Evolutionary conservation across 2,113 vertebrate genomes (phyloP), one percentile per base, ranked within the genome.

Genomic region (Tricholaema leucomelas): DNA sequence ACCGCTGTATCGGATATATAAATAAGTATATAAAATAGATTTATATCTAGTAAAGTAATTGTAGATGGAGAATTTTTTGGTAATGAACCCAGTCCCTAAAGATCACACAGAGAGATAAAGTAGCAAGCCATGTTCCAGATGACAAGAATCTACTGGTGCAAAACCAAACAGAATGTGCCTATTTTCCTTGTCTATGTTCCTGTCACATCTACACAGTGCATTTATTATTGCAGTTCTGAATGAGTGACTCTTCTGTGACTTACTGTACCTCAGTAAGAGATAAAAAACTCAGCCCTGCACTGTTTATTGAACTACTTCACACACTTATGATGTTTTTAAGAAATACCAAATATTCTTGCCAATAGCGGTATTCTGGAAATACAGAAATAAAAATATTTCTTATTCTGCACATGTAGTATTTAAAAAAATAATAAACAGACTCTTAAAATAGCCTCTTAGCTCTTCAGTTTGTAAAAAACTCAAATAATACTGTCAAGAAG

Each of bases 371-470:
- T 69, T 82, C 54, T 87, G 44, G 65, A 91, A 92, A 81, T 30
- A 61, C 36, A 58, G 38, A 28, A 94, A 80, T 81, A 87, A 92
- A 94, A 97, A 83, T 80, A 95, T 40, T 93, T 86, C 85, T 83
- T 83, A 93, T 65, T 56, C 93, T 94, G 83, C 28, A 74, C 60
- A 92, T 40, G 89, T 8, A 85, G 30, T 74, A 79, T 74, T 85
- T 84, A 24, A 64, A 87, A 91, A 92, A 63, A 56, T 42, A 44
- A 75, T 87, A 96, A 55, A 93, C 88, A 97, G 91, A 79, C 66
- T 27, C 93, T 95, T 94, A 87, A 95, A 95, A 94, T 80, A 95
- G 16, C 81, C 89, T 96, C 73, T 80, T 52, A 91, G 63, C 84
- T 75, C 96, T 93, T 90, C 93, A 76, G 91, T 96, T 93, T n/a